These are phyloP conservation scores for Papilio machaon DNA, from an alignment of 1,140 invertebrate species.

Conservation along the genomic window DNA sequence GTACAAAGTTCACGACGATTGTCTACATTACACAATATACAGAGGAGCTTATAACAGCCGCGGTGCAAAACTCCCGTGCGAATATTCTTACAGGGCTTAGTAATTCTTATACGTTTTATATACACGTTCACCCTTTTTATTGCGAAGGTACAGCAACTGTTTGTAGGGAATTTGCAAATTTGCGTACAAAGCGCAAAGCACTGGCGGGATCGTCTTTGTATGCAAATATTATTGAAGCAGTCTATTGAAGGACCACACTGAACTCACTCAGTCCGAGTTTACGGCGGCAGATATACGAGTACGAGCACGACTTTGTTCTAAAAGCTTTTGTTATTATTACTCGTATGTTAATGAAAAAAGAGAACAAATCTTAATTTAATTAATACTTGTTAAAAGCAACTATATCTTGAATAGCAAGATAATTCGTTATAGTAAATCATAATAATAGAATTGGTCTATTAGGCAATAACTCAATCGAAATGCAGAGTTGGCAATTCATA, in stretches of 20 bases:
- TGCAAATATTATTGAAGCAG: constrained; percentile 78
- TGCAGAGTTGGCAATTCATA: constrained; percentile 74
- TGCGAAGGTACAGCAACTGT: constrained; percentile 58
- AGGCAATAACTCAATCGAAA: constrained; percentile 68
- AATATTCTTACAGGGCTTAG: constrained; percentile 30
- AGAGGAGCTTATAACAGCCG: constrained; percentile 24
- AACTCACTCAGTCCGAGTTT: constrained; percentile 59
- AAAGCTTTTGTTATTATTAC: neutral
- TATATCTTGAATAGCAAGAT: neutral
- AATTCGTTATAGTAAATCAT: constrained; percentile 43
- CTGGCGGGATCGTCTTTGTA: constrained; percentile 73
- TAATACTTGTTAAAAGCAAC: neutral
- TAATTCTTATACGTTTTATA: constrained; percentile 37
- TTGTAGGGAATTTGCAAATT: constrained; percentile 72
- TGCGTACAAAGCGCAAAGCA: constrained; percentile 73
- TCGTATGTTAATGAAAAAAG: neutral
- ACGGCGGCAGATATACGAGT: constrained; percentile 1
- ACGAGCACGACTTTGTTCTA: neutral
- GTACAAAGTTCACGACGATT: constrained; percentile 33
- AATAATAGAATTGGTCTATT: constrained; percentile 53
- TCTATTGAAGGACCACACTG: constrained; percentile 72
- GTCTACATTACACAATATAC: constrained; percentile 33
- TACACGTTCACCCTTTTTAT: constrained; percentile 44
- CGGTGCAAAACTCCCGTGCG: neutral
- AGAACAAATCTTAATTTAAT: neutral